Conservation (phyloP, 2,888 invertebrate species). For the Strigamia crassipes region DNA sequence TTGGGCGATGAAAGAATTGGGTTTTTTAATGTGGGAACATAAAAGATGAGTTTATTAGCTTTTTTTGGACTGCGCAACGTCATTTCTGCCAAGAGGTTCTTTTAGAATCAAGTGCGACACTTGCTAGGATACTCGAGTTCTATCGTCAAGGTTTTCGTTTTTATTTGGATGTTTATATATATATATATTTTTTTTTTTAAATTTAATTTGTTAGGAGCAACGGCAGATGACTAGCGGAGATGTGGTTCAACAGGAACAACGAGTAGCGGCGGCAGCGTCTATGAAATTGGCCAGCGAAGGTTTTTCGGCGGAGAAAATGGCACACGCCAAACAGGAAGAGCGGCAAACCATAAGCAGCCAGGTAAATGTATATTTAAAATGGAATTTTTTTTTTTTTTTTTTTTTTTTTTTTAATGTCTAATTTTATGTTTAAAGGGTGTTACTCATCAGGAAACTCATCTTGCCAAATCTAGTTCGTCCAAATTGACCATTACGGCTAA, state of each 20-base stretch:
- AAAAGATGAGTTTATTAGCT: slow-evolving; percentile 3
- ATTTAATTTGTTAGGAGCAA: slow-evolving; percentile 68
- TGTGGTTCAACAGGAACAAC: slow-evolving; percentile 81
- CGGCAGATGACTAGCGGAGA: slow-evolving; percentile 82
- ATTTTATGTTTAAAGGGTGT: slow-evolving; percentile 46
- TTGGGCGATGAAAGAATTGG: slow-evolving; percentile 10
- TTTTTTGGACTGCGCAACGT: neutral
- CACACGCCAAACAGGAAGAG: slow-evolving; percentile 53
- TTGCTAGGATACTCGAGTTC: neutral
- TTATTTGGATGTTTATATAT: neutral
- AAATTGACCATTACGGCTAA: slow-evolving; percentile 52
- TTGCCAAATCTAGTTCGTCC: slow-evolving; percentile 50
- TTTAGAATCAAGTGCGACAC: neutral
- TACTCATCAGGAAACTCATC: slow-evolving; percentile 50
- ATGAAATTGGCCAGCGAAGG: slow-evolving; percentile 84
- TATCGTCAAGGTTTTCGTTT: neutral
- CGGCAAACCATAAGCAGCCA: slow-evolving; percentile 50
- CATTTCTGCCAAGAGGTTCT: neutral
- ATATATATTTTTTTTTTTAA: neutral
- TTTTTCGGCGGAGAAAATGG: slow-evolving; percentile 78
- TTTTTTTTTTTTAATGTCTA: neutral
- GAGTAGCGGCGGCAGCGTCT: slow-evolving; percentile 80
- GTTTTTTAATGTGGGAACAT: neutral
- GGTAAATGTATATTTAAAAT: neutral
- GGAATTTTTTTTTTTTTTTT: no score